Evolutionary conservation across 2,113 vertebrate genomes (phyloP), one percentile per base, ranked within the genome.

Genomic region (Plecotus auritus): DNA sequence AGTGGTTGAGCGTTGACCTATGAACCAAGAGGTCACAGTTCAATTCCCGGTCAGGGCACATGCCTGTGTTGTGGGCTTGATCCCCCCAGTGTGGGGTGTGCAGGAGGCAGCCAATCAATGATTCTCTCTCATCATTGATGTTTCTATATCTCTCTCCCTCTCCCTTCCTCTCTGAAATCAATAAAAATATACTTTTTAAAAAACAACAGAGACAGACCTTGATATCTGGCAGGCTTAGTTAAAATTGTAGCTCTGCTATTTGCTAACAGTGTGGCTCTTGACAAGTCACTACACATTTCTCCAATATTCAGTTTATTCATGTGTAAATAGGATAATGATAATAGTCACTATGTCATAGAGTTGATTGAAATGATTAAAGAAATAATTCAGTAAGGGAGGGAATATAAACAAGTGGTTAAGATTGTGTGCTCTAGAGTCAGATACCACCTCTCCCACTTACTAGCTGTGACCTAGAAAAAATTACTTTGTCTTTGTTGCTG

Each of bases 341-440:
- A 66, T 51, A 61, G 40, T 61, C 86, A n/a, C 7, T 74, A 26
- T 40, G 9, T 37, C 45, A 30, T 67, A 6, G 14, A 86, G 56
- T 91, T 93, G 51, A 86, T 93, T 18, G 47, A 66, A 91, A 91
- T 35, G 30, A 64, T 42, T 85, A n/a, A 61, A 92, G 22, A 64
- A 89, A 76, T 51, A 89, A 67, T 85, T 54, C 12, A 80, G 0
- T 80, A 84, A 93, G 35, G 37, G 51, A 66, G 17, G 37, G 80
- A 67, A 4, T 73, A 49, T 59, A 85, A 76, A 49, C 35, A 85
- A 9, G 7, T 88, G 54, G 47, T 47, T 67, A 94, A 81, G 83
- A 54, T 32, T 83, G 17, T 73, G 20, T 70, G 26, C 37, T 83
- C 30, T 51, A 61, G 66, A 69, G 69, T 85, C 54, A 72, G 14